These are phyloP conservation scores for Emydocephalus ijimae DNA, from an alignment of 2,113 vertebrate genomes.

Conservation along the genomic window DNA sequence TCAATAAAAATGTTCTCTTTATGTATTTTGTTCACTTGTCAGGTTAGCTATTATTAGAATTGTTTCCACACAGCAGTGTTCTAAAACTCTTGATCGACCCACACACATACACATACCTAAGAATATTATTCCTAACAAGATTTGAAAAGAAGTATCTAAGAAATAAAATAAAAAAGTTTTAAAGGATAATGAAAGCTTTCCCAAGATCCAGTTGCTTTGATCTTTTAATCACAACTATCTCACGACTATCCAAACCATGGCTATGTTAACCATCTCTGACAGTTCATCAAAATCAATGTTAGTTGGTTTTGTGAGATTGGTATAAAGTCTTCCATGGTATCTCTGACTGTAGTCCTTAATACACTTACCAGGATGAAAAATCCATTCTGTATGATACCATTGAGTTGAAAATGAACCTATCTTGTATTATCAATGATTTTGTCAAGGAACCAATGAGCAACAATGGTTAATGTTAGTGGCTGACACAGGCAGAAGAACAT, in stretches of 20 bases:
- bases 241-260: neutral
- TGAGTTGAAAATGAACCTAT: neutral
- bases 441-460: neutral
- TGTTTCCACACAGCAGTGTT: neutral
- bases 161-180: neutral
- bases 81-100: neutral
- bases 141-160: neutral
- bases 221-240: neutral
- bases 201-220: neutral
- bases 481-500: neutral
- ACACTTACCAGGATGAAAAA: neutral
- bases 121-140: neutral
- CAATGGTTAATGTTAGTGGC: neutral
- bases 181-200: neutral
- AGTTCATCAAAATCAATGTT: neutral
- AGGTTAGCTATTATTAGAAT: slow-evolving; percentile 11
- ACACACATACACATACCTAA: neutral
- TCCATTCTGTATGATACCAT: neutral
- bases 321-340: neutral
- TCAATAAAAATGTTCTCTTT: slow-evolving; percentile 13
- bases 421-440: neutral
- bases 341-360: neutral
- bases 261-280: neutral
- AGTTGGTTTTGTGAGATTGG: neutral
- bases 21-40: neutral